Evolutionary conservation across 1,140 invertebrate genomes (phyloP), one percentile per base, ranked within the genome.

Genomic region (Geopemphigus sp.): DNA sequence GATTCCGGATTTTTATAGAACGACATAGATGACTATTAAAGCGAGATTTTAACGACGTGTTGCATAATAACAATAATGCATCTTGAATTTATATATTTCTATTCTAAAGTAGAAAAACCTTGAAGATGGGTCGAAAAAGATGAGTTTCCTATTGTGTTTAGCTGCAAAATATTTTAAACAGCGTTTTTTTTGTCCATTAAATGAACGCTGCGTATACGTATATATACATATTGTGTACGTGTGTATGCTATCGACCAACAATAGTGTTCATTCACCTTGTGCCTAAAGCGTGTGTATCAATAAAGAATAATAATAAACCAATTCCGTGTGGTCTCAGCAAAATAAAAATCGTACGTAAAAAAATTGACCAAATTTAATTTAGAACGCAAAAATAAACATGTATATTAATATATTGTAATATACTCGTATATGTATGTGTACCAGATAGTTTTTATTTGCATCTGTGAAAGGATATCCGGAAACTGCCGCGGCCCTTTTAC

Each of bases 241-340:
- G 5, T 61, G 32, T 76, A 24, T 50, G 66, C 12, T 63, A 26
- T 78, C 32, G 39, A 24, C 63, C 39, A 78, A 78, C 74, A 78
- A 78, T 78, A 78, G 57, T 78, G 74, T 78, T 78, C 72, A 76
- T 76, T 76, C 74, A 78, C 74, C 74, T 78, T 78, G 74, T 78
- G 22, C 74, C 39, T 12, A 61, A 78, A 78, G 74, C 57, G 57
- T 32, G 74, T 78, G 57, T 78, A 57, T 78, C 57, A 78, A 78
- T 63, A 32, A 61, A 78, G 45, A 61, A 63, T 57, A 78, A 47
- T 63, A 63, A 78, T 78, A 78, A 76, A 78, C 74, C 22, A 4
- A 78, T 45, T 63, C 57, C 56, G 57, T 78, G 74, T 78, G 57
- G 72, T 24, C 74, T 26, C 45, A 12, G 17, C 15, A 6, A 63